Percentiles rank a stretch among this genome's conserved stretches.
These are phyloP conservation scores for Limnephilus auricula DNA, from an alignment of 2,888 invertebrate species.

Conservation along the genomic window DNA sequence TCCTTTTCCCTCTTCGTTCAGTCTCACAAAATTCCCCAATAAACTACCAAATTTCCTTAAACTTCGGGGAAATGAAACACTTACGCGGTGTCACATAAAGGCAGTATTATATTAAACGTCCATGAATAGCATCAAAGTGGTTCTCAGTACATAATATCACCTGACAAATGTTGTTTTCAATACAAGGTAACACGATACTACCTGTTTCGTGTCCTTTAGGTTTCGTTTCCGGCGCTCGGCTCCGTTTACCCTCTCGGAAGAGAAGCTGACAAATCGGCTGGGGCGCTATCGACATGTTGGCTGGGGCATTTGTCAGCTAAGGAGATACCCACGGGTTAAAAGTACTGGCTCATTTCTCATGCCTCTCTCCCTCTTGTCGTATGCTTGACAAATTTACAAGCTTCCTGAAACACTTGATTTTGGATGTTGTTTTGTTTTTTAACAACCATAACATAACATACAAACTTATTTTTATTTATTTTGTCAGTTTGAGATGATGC, in stretches of 20 bases:
- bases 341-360: not conserved
- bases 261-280: constrained; percentile 31
- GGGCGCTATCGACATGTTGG: constrained; percentile 50
- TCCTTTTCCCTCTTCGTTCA: not conserved
- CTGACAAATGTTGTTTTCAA: not conserved
- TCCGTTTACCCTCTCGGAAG: not conserved
- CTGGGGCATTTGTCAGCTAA: constrained; percentile 49
- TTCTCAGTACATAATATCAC: not conserved
- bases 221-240: not conserved
- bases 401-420: not conserved
- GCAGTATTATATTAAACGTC: not conserved
- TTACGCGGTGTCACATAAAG: not conserved
- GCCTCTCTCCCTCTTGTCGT: not conserved
- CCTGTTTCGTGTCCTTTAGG: not conserved
- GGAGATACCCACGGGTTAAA: not conserved
- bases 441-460: too few species aligned
- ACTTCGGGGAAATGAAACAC: not conserved
- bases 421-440: not conserved
- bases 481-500: too few species aligned
- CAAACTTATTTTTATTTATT: too few species aligned
- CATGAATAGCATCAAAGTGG: not conserved
- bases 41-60: not conserved
- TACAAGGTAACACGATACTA: not conserved
- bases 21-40: not conserved
- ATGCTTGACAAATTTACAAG: not conserved